Percentiles rank a stretch among this genome's conserved stretches.
These are phyloP conservation scores for Osmerus eperlanus DNA, from an alignment of 2,113 vertebrate genomes.

Conservation along the genomic window DNA sequence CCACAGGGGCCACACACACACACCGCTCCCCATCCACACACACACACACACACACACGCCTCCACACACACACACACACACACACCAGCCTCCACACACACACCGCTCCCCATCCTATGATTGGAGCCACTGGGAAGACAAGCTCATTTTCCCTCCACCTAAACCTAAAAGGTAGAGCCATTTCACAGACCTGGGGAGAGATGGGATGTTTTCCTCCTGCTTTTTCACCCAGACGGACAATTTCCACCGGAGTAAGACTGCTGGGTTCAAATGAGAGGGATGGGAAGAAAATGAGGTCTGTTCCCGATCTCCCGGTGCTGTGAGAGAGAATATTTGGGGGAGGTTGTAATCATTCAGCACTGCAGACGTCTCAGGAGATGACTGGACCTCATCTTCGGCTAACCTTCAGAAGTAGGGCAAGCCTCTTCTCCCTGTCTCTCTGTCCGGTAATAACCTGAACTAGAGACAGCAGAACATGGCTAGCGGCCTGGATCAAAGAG, in stretches of 20 bases:
- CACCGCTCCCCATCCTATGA: slow-evolving; percentile 26
- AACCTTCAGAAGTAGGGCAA: slow-evolving; percentile 7
- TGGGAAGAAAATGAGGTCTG: slow-evolving; percentile 43
- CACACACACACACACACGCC: slow-evolving; percentile 2
- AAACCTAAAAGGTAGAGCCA: slow-evolving; percentile 22
- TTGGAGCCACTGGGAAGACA: slow-evolving; percentile 20
- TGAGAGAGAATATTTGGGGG: slow-evolving; percentile 19
- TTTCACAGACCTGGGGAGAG: slow-evolving; percentile 29
- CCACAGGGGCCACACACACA: slow-evolving; percentile 19
- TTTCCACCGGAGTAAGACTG: slow-evolving; percentile 36
- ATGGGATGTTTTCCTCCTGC: slow-evolving; percentile 16
- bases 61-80: not conserved
- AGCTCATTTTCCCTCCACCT: slow-evolving; percentile 39
- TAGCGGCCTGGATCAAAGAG: too few species aligned
- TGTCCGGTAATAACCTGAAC: slow-evolving; percentile 12
- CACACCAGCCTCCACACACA: not conserved
- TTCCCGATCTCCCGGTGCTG: slow-evolving; percentile 14
- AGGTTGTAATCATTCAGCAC: slow-evolving; percentile 32
- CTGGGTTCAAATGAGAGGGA: slow-evolving; percentile 41
- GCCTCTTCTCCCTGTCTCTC: not conserved
- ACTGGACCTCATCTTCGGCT: slow-evolving; percentile 20
- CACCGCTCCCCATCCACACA: not conserved
- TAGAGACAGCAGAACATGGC: not conserved
- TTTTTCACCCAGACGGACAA: slow-evolving; percentile 40
- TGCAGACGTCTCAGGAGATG: slow-evolving; percentile 16